phyloP scores from a whole-genome alignment of 2,113 vertebrate species.

The Hyperopisus bebe region DNA sequence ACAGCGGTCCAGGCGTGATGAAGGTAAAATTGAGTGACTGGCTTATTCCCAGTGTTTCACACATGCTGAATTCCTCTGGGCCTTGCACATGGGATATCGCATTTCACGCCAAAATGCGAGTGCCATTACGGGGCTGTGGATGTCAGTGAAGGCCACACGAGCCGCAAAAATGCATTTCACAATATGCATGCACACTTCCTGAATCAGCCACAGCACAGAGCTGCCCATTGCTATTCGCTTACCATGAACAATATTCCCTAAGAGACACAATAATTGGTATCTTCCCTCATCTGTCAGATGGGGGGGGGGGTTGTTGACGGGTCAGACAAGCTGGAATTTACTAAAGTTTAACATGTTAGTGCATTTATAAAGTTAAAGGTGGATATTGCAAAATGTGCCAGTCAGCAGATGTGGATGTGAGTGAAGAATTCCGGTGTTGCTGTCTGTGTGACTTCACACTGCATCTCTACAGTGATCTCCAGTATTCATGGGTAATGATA shows the following conservation, averaged over 20 bases:
- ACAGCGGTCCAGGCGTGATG: neutral
- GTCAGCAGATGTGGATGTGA: neutral
- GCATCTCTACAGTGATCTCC: conserved; percentile 15
- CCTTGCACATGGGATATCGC: neutral
- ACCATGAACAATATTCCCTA: neutral
- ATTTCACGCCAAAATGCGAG: neutral
- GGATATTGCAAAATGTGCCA: no score
- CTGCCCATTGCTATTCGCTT: neutral
- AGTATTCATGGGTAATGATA: conserved; percentile 43
- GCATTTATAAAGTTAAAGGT: neutral
- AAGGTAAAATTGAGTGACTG: no score
- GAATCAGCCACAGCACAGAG: neutral
- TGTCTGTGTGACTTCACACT: neutral
- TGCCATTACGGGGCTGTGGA: neutral
- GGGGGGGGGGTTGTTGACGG: neutral
- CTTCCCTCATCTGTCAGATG: neutral
- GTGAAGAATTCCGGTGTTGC: neutral
- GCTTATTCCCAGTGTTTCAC: neutral
- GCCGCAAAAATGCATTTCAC: neutral
- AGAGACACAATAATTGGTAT: neutral
- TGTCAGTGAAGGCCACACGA: neutral
- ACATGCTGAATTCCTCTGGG: neutral
- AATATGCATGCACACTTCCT: neutral
- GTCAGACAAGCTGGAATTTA: neutral
- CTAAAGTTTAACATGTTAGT: neutral